These are phyloP conservation scores for Ormyrus labotus DNA, from an alignment of 2,888 invertebrate species.

Conservation along the genomic window DNA sequence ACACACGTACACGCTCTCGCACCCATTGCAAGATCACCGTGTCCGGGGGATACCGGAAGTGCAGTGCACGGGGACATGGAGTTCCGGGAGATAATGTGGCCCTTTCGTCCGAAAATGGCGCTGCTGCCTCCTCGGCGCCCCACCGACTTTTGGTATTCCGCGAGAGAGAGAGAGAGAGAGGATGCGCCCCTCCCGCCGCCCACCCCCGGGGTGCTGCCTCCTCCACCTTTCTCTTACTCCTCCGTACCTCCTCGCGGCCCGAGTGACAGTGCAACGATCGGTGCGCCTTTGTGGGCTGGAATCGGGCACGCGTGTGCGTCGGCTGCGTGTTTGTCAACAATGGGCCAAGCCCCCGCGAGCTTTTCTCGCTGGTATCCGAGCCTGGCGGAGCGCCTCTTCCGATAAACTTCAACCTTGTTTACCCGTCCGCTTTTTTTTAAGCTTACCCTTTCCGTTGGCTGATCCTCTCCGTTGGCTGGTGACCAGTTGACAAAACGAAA, in stretches of 20 bases:
- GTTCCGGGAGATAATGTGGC: slow-evolving; percentile 12
- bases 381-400: no score
- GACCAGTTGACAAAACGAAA: no score
- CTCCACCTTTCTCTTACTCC: neutral
- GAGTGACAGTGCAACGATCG: slow-evolving; percentile 42
- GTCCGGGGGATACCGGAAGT: slow-evolving; percentile 6
- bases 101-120: slow-evolving; percentile 53
- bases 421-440: no score
- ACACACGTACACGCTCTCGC: slow-evolving; percentile 8
- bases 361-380: neutral
- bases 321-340: slow-evolving; percentile 34
- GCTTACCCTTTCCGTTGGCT: no score
- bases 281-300: neutral
- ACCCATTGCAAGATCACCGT: slow-evolving; percentile 11
- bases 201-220: neutral
- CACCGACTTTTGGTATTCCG: slow-evolving; percentile 2
- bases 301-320: neutral
- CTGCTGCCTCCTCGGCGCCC: slow-evolving; percentile 9
- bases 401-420: no score
- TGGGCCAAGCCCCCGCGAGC: neutral
- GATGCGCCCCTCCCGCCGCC: neutral
- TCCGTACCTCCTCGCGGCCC: slow-evolving; percentile 3
- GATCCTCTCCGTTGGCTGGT: no score
- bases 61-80: neutral
- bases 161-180: no score